Evolutionary conservation across 2,888 invertebrate species (phyloP).

Genomic region (Phymatocera aterrima): DNA sequence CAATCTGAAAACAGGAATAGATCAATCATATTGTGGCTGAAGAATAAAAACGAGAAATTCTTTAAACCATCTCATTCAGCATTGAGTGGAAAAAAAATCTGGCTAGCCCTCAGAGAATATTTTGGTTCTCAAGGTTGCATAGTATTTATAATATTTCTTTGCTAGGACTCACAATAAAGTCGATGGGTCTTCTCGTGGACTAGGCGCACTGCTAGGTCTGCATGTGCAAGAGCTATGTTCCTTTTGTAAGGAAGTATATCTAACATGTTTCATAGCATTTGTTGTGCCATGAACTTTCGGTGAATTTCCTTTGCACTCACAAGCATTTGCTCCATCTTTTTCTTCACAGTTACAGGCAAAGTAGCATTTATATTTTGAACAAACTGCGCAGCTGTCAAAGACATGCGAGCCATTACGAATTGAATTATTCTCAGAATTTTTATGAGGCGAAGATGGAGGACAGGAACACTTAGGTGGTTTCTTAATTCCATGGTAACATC

Average conservation of each 20-base stretch:
- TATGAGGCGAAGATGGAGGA: slow-evolving; percentile 33
- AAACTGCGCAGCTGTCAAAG: slow-evolving; percentile 66
- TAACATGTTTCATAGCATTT: slow-evolving; percentile 45
- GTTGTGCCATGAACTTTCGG: slow-evolving; percentile 46
- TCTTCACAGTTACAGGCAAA: slow-evolving; percentile 57
- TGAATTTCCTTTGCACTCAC: slow-evolving; percentile 42
- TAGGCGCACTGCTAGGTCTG: slow-evolving; percentile 55
- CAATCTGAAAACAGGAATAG: slow-evolving; percentile 52
- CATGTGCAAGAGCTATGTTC: slow-evolving; percentile 47
- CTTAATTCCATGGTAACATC: slow-evolving; percentile 56
- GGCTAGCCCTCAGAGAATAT: neutral
- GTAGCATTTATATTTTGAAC: slow-evolving; percentile 67
- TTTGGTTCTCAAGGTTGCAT: neutral
- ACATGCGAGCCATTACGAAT: slow-evolving; percentile 54
- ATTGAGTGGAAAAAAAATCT: neutral
- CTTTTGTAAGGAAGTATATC: slow-evolving; percentile 47
- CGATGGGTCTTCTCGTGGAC: slow-evolving; percentile 51
- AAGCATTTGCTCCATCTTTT: slow-evolving; percentile 16
- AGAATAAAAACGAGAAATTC: neutral
- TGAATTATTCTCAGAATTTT: slow-evolving; percentile 49
- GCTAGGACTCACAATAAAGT: slow-evolving; percentile 55
- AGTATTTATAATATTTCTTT: neutral
- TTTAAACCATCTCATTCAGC: neutral
- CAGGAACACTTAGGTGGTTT: slow-evolving; percentile 50
- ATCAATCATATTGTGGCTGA: slow-evolving; percentile 6